These are phyloP conservation scores for Laothoe populi DNA, from an alignment of 2,888 invertebrate species.

Conservation along the genomic window DNA sequence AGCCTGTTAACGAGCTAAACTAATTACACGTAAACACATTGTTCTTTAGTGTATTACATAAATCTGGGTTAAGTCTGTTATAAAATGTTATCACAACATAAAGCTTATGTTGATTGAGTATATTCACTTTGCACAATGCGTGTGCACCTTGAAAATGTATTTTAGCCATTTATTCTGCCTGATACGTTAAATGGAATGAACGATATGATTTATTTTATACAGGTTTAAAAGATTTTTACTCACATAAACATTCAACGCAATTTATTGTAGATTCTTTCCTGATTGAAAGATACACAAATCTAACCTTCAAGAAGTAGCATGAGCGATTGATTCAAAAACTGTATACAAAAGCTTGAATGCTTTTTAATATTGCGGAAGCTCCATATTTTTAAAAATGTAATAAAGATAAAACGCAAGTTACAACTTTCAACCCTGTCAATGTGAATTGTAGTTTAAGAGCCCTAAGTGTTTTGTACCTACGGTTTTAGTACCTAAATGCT, in stretches of 20 bases:
- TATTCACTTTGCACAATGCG: conserved; percentile 38
- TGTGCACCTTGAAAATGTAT: conserved; percentile 29
- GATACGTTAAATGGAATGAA: not conserved
- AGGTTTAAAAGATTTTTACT: not conserved
- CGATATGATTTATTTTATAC: not conserved
- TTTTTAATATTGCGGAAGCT: not conserved
- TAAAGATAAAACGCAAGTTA: not conserved
- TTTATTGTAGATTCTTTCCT: not conserved
- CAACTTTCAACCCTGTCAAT: not conserved
- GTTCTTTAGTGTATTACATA: conserved; percentile 41
- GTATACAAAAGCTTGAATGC: not conserved
- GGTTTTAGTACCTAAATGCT: not conserved
- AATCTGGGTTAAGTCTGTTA: conserved; percentile 64
- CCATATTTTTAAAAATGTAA: not conserved
- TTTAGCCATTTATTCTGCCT: conserved; percentile 1
- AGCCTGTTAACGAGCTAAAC: conserved; percentile 36
- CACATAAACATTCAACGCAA: not conserved
- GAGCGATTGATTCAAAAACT: not conserved
- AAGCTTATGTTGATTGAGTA: conserved; percentile 48
- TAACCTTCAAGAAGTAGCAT: not conserved
- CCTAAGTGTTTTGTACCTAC: not conserved
- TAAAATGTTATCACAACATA: conserved; percentile 66
- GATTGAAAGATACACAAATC: not conserved
- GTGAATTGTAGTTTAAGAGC: not conserved
- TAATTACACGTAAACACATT: conserved; percentile 37